Evolutionary conservation across 2,888 invertebrate genomes (phyloP), one percentile per base, ranked within the genome.

Genomic region (Fabriciana adippe): DNA sequence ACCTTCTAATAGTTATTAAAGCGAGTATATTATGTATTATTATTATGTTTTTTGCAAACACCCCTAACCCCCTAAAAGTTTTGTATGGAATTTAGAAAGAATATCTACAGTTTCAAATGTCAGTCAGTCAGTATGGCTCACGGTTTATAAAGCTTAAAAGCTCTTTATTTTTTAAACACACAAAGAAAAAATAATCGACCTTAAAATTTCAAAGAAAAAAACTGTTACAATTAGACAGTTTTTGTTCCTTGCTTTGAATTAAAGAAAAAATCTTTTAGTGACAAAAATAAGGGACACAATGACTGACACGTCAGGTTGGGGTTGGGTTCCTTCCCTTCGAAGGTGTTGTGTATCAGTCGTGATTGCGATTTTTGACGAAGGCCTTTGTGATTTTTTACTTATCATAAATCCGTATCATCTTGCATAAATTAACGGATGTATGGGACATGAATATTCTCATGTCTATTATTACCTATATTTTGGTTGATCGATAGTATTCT

Each of bases 141-240:
- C 77, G 76, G 76, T 75, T 67, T 71, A 71, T 71, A 68, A 69
- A 73, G 64, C 67, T 73, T 75, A 71, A 73, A 73, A 74, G 70
- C 73, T 69, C 69, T 74, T 72, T 71, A 72, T 72, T 75, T 75
- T 69, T 70, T 62, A 18, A 54, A 70, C 67, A 78, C 82, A 85
- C 81, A 79, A 87, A 68, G 72, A 75, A 76, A 86, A 90, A 89
- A 90, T 90, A 89, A 90, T 88, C 90, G 88, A 89, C 82, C 88
- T 86, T 88, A 86, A 89, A 92, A 91, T 90, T 88, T 82, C 76
- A 71, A 71, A 74, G 79, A 80, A 90, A 92, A 89, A 89, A 91
- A 90, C 89, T 90, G 90, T 89, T 86, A 92, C 92, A 92, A 92
- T 92, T 92, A 92, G 85, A 90, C 77, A 80, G 81, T 89, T 90